These are phyloP conservation scores for Grapholita molesta DNA, from an alignment of 1,140 invertebrate species.

Conservation along the genomic window DNA sequence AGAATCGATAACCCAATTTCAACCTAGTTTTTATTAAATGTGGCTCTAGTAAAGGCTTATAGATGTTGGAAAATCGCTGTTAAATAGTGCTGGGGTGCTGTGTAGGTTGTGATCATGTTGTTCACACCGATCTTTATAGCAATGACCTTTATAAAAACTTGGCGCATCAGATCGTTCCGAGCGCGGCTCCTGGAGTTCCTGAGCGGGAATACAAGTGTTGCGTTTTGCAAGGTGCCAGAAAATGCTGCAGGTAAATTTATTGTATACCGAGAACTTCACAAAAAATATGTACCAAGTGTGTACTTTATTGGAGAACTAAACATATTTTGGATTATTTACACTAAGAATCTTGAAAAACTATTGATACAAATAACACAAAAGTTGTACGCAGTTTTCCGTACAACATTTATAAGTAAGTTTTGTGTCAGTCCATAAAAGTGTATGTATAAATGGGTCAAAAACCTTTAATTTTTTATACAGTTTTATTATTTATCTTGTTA, in stretches of 20 bases:
- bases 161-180: conserved; percentile 67
- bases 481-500: too few species aligned
- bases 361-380: too few species aligned
- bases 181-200: conserved; percentile 66
- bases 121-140: conserved; percentile 72
- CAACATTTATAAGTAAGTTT: too few species aligned
- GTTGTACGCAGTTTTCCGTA: too few species aligned
- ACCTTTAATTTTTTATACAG: too few species aligned
- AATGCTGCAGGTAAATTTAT: conserved; percentile 57
- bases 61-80: conserved; percentile 7
- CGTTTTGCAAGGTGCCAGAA: conserved; percentile 72
- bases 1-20: conserved; percentile 66
- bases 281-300: too few species aligned
- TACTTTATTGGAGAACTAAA: too few species aligned
- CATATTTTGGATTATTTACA: too few species aligned
- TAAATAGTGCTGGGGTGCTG: conserved; percentile 15
- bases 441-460: too few species aligned
- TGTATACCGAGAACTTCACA: too few species aligned
- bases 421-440: too few species aligned
- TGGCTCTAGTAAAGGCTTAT: conserved; percentile 17
- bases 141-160: conserved; percentile 74
- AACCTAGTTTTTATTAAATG: conserved; percentile 17
- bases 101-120: conserved; percentile 47
- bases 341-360: too few species aligned
- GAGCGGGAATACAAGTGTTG: conserved; percentile 67